Conservation (phyloP, 2,797 vertebrate genomes). For the Xyrichtys novacula region DNA sequence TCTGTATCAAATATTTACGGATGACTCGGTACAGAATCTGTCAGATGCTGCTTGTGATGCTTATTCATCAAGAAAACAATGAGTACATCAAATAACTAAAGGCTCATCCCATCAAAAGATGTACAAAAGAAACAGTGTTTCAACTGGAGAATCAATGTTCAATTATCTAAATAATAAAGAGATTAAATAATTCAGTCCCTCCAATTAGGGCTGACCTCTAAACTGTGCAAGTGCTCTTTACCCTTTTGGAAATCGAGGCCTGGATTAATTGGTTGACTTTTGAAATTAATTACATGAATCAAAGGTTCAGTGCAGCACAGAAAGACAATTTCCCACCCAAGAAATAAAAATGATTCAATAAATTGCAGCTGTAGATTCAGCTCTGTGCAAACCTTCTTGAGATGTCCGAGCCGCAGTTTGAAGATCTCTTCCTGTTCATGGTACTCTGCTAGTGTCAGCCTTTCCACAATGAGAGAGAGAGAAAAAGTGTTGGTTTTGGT, state of each 20-base stretch:
- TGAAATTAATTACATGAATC: background rate
- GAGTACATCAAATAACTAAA: constrained; percentile 37
- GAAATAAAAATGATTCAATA: background rate
- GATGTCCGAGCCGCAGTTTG: constrained; percentile 97
- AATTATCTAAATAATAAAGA: constrained; percentile 8
- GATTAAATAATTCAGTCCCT: background rate
- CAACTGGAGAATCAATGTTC: constrained; percentile 16
- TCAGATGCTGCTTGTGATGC: constrained; percentile 36
- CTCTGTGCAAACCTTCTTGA: constrained; percentile 92
- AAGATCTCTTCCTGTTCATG: constrained; percentile 99
- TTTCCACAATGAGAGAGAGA: constrained; percentile 61
- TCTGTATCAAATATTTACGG: constrained; percentile 70
- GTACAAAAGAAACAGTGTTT: constrained; percentile 19
- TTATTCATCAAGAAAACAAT: constrained; percentile 61
- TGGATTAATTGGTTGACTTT: background rate
- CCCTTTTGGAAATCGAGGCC: background rate
- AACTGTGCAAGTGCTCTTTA: background rate
- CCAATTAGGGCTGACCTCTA: background rate
- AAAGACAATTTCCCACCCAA: background rate
- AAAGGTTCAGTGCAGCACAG: background rate
- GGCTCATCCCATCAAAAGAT: constrained; percentile 17
- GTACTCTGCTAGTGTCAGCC: constrained; percentile 97
- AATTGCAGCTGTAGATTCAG: background rate
- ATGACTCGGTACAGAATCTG: constrained; percentile 50
- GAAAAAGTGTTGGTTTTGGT: background rate